Evolutionary conservation across 2,888 invertebrate species (phyloP), one percentile per base, ranked within the genome.

Genomic region (Platerodrilus igneus): DNA sequence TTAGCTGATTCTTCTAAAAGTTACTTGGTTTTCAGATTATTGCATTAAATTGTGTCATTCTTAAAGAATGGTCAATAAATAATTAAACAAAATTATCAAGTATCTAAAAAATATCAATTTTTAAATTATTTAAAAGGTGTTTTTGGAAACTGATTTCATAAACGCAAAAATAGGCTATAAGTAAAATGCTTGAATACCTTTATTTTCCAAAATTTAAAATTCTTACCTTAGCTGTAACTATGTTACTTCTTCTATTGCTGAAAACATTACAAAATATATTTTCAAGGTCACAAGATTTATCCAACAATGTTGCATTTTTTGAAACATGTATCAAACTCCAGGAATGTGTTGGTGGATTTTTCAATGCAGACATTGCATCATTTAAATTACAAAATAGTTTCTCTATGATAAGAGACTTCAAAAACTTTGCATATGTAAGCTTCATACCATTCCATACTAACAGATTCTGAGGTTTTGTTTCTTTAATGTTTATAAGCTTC

Each of bases 181-280:
- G n/a, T n/a, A n/a, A n/a, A n/a, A n/a, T n/a, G n/a, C n/a, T n/a
- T n/a, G n/a, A n/a, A n/a, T n/a, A n/a, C n/a, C n/a, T n/a, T n/a
- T n/a, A n/a, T n/a, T n/a, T n/a, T n/a, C n/a, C n/a, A n/a, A 21
- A n/a, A 10, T 22, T 5, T 29, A 11, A 37, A 25, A 13, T 17
- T 40, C 51, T 47, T 51, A 63, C 63, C 4, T 56, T 53, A 19
- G 52, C 50, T 10, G 41, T 39, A 19, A 64, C 57, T 8, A 48
- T 34, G 44, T 60, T 59, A 29, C 49, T 42, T 18, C 36, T 34
- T 21, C 52, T 47, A 17, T 29, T 45, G 19, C 50, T 51, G 5
- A 64, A 59, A 6, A 56, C 50, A 20, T 61, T 55, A 9, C 58
- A 43, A 3, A 63, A 50, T 27, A 65, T 52, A 19, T 47, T 36